Conservation (phyloP, 1,140 invertebrate genomes). For the Rhopalosiphum maidis region DNA sequence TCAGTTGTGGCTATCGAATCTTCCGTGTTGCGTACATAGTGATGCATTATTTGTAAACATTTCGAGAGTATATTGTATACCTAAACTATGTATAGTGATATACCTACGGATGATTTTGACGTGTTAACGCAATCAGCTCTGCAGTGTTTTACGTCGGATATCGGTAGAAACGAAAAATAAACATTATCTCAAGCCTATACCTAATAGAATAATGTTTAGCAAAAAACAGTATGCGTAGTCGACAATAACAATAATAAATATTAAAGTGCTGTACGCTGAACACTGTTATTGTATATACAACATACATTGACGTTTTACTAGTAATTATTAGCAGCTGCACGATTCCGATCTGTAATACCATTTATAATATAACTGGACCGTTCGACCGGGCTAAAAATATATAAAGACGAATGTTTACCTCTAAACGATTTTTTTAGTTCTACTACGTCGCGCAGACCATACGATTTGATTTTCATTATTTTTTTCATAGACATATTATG, state of each 20-base stretch:
- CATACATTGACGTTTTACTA: not conserved
- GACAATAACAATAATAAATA: not conserved
- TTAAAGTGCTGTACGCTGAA: not conserved
- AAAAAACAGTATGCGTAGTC: not conserved
- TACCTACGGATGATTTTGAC: not conserved
- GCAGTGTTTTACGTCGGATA: not conserved
- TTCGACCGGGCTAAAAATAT: not conserved
- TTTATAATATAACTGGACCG: not conserved
- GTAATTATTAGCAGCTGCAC: constrained; percentile 8
- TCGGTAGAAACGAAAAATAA: not conserved
- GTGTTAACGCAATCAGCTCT: not conserved
- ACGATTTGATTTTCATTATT: not conserved
- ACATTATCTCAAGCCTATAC: not conserved
- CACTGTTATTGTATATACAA: not conserved
- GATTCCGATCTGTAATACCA: too few species aligned
- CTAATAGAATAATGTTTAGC: not conserved
- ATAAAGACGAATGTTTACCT: not conserved
- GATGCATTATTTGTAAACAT: not conserved
- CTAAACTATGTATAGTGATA: not conserved
- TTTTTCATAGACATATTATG: not conserved
- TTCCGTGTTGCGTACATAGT: not conserved
- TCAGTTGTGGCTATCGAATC: not conserved
- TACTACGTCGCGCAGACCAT: not conserved
- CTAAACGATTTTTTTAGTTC: not conserved
- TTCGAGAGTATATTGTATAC: not conserved